These are phyloP conservation scores for Melanocharis versteri DNA, from an alignment of 2,113 vertebrate species.

Conservation along the genomic window DNA sequence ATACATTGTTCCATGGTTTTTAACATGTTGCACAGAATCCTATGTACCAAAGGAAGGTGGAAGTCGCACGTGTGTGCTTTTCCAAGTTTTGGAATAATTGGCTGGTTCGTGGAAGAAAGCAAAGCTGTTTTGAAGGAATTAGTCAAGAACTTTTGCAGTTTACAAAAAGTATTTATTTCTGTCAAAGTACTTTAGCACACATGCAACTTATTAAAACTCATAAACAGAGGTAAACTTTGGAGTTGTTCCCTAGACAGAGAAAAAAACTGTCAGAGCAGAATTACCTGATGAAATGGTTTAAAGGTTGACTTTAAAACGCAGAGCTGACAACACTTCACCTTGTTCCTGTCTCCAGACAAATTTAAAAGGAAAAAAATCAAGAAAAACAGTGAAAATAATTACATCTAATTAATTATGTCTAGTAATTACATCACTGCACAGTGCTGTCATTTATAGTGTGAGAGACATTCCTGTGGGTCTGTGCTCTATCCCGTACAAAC, in stretches of 20 bases:
- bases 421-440: neutral
- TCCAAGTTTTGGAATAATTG: neutral
- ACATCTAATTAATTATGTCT: neutral
- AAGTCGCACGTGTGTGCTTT: accelerated
- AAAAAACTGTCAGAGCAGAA: neutral
- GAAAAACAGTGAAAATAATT: neutral
- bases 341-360: neutral
- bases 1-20: accelerated
- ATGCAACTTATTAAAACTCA: neutral
- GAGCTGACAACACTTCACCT: neutral
- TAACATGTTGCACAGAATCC: accelerated
- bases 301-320: neutral
- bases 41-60: accelerated
- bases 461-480: neutral
- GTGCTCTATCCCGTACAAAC: neutral
- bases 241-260: neutral
- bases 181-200: neutral
- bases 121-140: neutral
- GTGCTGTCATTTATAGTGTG: neutral
- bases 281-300: neutral
- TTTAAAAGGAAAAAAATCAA: neutral
- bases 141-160: neutral
- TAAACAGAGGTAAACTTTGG: neutral
- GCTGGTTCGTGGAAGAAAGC: neutral
- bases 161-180: neutral